Percentiles rank a stretch among this genome's conserved stretches.
Conservation (phyloP, 2,888 invertebrate genomes). For the Papilio elwesi region DNA sequence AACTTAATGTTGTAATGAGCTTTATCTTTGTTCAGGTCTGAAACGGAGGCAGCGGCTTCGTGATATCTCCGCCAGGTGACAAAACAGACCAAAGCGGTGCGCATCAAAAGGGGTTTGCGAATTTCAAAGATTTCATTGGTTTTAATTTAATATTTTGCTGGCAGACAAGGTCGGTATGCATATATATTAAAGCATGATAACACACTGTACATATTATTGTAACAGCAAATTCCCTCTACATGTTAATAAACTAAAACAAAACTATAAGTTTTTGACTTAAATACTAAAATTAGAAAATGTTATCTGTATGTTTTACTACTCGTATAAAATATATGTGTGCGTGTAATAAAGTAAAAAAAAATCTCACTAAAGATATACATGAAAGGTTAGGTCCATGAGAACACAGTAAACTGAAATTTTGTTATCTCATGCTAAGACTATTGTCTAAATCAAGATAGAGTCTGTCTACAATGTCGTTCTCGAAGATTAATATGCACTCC, state of each 20-base stretch:
- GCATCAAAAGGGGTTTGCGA: slow-evolving; percentile 34
- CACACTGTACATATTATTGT: background rate
- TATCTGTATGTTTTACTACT: too few species aligned
- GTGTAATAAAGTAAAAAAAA: too few species aligned
- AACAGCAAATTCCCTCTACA: background rate
- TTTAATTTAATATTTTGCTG: slow-evolving; percentile 6
- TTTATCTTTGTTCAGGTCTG: slow-evolving; percentile 55
- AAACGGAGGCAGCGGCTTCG: slow-evolving; percentile 48
- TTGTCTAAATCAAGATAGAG: too few species aligned
- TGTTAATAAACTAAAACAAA: background rate
- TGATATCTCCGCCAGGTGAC: slow-evolving; percentile 48
- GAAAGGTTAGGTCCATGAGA: too few species aligned
- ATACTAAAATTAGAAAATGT: too few species aligned
- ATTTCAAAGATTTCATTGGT: slow-evolving; percentile 24
- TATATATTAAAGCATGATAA: background rate
- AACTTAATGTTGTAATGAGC: slow-evolving; percentile 70
- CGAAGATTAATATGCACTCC: too few species aligned
- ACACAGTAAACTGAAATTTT: too few species aligned
- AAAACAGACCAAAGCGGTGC: slow-evolving; percentile 31
- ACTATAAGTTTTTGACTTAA: too few species aligned
- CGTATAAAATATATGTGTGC: too few species aligned
- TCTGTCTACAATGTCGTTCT: too few species aligned
- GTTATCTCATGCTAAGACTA: too few species aligned
- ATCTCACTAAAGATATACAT: too few species aligned
- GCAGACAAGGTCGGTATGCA: background rate